Percentiles rank a stretch among this genome's conserved stretches.
Evolutionary conservation across 2,113 vertebrate species (phyloP).

Genomic region (Solea solea): DNA sequence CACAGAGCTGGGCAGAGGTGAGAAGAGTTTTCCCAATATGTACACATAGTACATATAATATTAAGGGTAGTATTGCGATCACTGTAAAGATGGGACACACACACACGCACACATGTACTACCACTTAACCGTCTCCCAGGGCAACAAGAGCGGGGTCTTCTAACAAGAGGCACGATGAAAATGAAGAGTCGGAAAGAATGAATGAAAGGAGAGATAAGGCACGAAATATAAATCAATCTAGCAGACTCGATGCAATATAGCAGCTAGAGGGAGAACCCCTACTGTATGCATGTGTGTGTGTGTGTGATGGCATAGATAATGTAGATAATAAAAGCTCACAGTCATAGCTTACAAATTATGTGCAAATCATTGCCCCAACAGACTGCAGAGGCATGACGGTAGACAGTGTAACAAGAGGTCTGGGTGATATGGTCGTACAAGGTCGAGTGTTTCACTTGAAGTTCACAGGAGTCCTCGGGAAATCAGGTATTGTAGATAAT

Average conservation of each 20-base stretch:
- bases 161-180: conserved; percentile 56
- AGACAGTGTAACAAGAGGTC: background rate
- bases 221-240: conserved; percentile 49
- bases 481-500: background rate
- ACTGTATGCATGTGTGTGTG: background rate
- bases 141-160: conserved; percentile 68
- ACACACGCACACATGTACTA: conserved; percentile 10
- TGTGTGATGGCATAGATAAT: background rate
- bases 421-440: background rate
- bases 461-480: background rate
- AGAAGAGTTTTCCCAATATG: conserved; percentile 10
- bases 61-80: conserved; percentile 27
- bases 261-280: conserved; percentile 21
- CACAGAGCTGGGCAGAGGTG: conserved; percentile 33
- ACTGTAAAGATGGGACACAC: conserved; percentile 41
- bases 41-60: background rate
- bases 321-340: too few relatives aligned
- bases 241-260: conserved; percentile 30
- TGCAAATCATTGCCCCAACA: background rate
- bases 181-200: conserved; percentile 32
- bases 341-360: background rate
- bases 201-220: conserved; percentile 29
- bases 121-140: conserved; percentile 70
- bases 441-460: too few relatives aligned
- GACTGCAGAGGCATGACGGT: background rate